Evolutionary conservation across 2,888 invertebrate species (phyloP).

Genomic region (Pharmacophagus antenor): DNA sequence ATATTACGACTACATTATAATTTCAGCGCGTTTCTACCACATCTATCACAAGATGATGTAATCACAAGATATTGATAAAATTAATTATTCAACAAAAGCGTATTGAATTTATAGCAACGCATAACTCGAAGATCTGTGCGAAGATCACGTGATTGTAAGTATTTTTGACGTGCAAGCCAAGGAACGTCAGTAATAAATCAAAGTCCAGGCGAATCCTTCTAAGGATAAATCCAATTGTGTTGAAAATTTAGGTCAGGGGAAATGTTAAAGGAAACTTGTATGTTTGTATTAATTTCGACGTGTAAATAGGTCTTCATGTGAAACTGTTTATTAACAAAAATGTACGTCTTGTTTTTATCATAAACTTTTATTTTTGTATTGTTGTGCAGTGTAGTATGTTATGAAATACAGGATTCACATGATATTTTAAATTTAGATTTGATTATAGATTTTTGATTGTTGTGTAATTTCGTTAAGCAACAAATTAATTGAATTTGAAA

Average conservation of each 20-base stretch:
- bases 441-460: too few relatives aligned
- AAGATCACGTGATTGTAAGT: too few relatives aligned
- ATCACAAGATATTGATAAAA: too few relatives aligned
- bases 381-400: not conserved
- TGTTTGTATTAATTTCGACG: conserved; percentile 1
- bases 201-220: conserved; percentile 12
- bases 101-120: too few relatives aligned
- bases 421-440: too few relatives aligned
- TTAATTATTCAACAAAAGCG: too few relatives aligned
- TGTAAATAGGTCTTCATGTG: not conserved
- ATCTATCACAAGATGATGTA: too few relatives aligned
- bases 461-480: not conserved
- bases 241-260: conserved; percentile 10
- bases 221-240: conserved; percentile 14
- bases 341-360: not conserved
- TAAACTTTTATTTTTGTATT: not conserved
- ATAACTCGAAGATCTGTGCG: too few relatives aligned
- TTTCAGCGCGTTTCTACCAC: too few relatives aligned
- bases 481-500: conserved; percentile 9
- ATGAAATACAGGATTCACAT: too few relatives aligned
- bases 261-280: conserved; percentile 6
- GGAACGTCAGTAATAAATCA: conserved; percentile 10
- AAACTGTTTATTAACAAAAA: not conserved
- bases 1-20: too few relatives aligned
- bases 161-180: conserved; percentile 5